phyloP scores from a whole-genome alignment of 2,888 invertebrate genomes.

The Drosophila lutescens region DNA sequence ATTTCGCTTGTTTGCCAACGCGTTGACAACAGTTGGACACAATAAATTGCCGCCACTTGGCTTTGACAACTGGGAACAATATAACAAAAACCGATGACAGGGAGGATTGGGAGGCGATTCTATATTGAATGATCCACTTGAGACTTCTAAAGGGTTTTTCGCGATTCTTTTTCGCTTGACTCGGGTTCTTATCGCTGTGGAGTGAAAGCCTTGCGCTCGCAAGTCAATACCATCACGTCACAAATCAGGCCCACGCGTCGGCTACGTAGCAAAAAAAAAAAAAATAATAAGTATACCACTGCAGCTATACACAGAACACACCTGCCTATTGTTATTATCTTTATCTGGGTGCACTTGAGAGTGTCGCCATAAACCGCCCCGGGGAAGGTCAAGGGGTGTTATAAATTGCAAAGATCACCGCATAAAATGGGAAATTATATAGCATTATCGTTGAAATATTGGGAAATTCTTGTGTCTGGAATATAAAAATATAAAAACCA shows the following conservation, averaged over 20 bases:
- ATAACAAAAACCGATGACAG: constrained; percentile 14
- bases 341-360: constrained; percentile 8
- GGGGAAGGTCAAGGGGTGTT: background rate
- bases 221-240: constrained; percentile 16
- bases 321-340: constrained; percentile 2
- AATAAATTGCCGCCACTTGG: constrained; percentile 31
- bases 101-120: constrained; percentile 18
- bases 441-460: background rate
- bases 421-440: background rate
- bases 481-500: too few relatives aligned
- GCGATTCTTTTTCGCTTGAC: background rate
- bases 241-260: constrained; percentile 41
- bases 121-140: constrained; percentile 27
- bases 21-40: constrained; percentile 31
- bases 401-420: background rate
- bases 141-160: constrained; percentile 22
- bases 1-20: constrained; percentile 23
- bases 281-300: background rate
- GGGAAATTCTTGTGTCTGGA: background rate
- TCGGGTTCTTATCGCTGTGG: constrained; percentile 9
- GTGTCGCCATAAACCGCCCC: constrained; percentile 6
- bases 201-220: constrained; percentile 26
- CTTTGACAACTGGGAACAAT: constrained; percentile 19
- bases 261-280: constrained; percentile 5
- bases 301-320: background rate